These are phyloP conservation scores for Danaus chrysippus DNA, from an alignment of 2,888 invertebrate species.

Conservation along the genomic window DNA sequence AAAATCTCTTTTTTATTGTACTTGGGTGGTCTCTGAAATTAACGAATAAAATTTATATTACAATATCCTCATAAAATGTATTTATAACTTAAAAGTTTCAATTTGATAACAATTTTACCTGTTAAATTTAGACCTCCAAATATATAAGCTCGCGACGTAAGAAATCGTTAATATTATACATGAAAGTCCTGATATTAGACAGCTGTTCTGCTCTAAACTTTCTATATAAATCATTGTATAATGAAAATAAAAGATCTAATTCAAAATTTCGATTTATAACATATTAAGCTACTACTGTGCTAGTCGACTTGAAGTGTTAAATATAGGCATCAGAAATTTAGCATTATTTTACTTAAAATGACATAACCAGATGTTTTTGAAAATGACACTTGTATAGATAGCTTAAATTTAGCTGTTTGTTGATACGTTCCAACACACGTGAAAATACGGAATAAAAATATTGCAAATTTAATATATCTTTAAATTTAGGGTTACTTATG, in stretches of 20 bases:
- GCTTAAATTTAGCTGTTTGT: too few relatives aligned
- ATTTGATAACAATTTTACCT: slow-evolving; percentile 73
- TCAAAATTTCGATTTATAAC: too few relatives aligned
- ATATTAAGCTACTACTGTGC: too few relatives aligned
- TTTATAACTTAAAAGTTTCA: not conserved
- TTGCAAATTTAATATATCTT: too few relatives aligned
- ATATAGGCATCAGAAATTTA: too few relatives aligned
- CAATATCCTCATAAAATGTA: not conserved
- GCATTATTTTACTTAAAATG: too few relatives aligned
- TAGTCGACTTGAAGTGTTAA: too few relatives aligned
- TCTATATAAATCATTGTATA: slow-evolving; percentile 32
- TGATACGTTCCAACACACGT: too few relatives aligned
- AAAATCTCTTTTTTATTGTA: slow-evolving; percentile 91
- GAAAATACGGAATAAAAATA: too few relatives aligned
- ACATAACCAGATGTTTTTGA: too few relatives aligned
- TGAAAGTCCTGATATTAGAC: slow-evolving; percentile 82
- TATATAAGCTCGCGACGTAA: slow-evolving; percentile 92
- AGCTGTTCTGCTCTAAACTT: slow-evolving; percentile 53
- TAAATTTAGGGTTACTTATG: too few relatives aligned
- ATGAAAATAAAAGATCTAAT: not conserved
- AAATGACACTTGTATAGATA: too few relatives aligned
- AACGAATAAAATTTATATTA: slow-evolving; percentile 7
- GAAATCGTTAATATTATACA: slow-evolving; percentile 87
- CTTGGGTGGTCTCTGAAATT: slow-evolving; percentile 89
- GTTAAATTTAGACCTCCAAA: slow-evolving; percentile 88